Percentiles rank a stretch among this genome's conserved stretches.
phyloP scores from a whole-genome alignment of 2,888 invertebrate species.

The Linnaemya vulpina region DNA sequence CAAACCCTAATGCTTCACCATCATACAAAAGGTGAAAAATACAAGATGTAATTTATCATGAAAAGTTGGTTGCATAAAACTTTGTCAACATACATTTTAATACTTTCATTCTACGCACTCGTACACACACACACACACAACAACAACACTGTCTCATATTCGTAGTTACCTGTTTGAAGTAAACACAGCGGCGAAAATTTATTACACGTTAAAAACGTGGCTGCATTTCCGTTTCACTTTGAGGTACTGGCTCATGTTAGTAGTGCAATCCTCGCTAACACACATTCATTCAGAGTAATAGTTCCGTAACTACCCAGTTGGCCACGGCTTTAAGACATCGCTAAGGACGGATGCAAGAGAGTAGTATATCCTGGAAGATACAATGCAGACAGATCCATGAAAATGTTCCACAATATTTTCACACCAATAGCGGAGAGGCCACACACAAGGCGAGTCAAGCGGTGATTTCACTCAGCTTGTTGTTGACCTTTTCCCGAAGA shows the following conservation, averaged over 20 bases:
- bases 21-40: conserved; percentile 12
- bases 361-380: too few species aligned
- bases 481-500: too few species aligned
- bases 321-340: too few species aligned
- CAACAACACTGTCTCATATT: conserved; percentile 5
- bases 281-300: neutral
- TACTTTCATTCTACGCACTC: conserved; percentile 32
- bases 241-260: conserved; percentile 27
- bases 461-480: too few species aligned
- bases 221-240: conserved; percentile 55
- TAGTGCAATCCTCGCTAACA: conserved; percentile 12
- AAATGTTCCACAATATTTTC: too few species aligned
- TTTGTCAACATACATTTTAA: conserved; percentile 62
- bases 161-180: neutral
- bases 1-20: conserved; percentile 3
- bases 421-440: too few species aligned
- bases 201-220: conserved; percentile 54
- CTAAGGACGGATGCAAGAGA: too few species aligned
- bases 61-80: conserved; percentile 58
- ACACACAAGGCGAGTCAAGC: too few species aligned
- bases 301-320: neutral
- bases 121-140: neutral
- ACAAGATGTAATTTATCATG: conserved; percentile 57
- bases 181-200: conserved; percentile 42
- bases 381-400: too few species aligned